Base-by-base conservation (phyloP, 2,888 invertebrate genomes). In the Theretra japonica region DNA sequence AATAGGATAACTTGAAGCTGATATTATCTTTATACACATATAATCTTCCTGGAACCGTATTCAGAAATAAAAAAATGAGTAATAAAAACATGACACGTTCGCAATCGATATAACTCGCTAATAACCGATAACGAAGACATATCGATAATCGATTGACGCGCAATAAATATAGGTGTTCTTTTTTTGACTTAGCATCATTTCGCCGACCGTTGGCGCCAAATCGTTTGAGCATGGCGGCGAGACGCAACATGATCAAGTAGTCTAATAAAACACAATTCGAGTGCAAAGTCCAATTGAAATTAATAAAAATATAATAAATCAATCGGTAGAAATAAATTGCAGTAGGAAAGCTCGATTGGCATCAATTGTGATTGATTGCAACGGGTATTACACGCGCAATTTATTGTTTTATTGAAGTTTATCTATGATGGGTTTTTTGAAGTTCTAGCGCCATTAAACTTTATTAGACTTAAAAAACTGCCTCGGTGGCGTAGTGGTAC, bases 321-420 rank as follows among this genome's bases (percentile, higher is more conserved):
- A 78, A 74, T 81, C 80, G 23, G 74, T 75, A 78, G 74, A 81
- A 84, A 85, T 41, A 81, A 84, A 84, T 41, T 59, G 59, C 59
- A 62, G 15, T 21, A 33, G 41, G 82, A 81, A 83, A 82, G 80
- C 76, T 78, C 82, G 81, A 86, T 86, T 86, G 86, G 72, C 62
- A 68, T 72, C 84, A 86, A 86, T 86, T 86, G 82, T 74, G 53
- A 28, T 62, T 79, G 80, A 83, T 83, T 82, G 79, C 65, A 72
- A 48, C 75, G 73, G 81, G 79, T 21, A 33, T 62, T 41, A 62
- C 33, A n/a, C 33, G 17, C 4, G 33, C 15, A 21, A 21, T 41
- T n/a, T 62, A 21, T 62, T 4, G 5, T 58, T 25, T 33, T 19
- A n/a, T 62, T 62, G 33, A 53, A 17, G 50, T 53, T 41, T 3